Evolutionary conservation across 2,888 invertebrate genomes (phyloP), one percentile per base, ranked within the genome.

Genomic region (Campoletis raptor): DNA sequence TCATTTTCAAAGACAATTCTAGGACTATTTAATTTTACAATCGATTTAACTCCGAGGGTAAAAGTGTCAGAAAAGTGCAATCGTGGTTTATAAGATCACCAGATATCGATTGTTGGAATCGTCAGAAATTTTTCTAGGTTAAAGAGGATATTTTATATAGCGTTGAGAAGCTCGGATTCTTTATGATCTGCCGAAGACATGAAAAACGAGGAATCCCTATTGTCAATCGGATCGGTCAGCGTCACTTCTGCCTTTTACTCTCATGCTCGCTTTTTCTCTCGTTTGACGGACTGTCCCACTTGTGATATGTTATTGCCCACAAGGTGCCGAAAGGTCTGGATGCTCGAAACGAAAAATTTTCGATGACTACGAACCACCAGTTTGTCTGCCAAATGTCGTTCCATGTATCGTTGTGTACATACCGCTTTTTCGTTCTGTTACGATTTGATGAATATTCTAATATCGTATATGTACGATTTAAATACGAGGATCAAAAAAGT

Each of bases 241-340:
- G 21, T 48, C 48, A 72, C 7, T 72, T 48, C 30, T 48, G 30
- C 30, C 30, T 12, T 57, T 24, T 57, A 4, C 37, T 67, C 45
- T 72, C 48, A 52, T 12, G 1, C 7, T 70, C 15, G n/a, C 21
- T 42, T 24, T 67, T 69, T 18, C 57, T 61, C 57, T 21, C 64
- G 54, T 76, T 74, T 81, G 74, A 76, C 74, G 42, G 9, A 73
- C 40, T 21, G 57, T 69, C n/a, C 40, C 67, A 57, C 67, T 74
- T 74, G 52, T 54, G 42, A 37, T 67, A 40, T 24, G 24, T 81
- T 76, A 69, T 67, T 42, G 67, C n/a, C 42, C n/a, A n/a, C 36
- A 40, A 45, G 57, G 66, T 24, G 10, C 57, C 72, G 73, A 81
- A 30, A 74, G 24, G 42, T 74, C 36, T 42, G n/a, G 54, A 54